Percentiles rank a stretch among this genome's conserved stretches.
phyloP scores from a whole-genome alignment of 2,113 vertebrate genomes.

The Arenaria interpres region DNA sequence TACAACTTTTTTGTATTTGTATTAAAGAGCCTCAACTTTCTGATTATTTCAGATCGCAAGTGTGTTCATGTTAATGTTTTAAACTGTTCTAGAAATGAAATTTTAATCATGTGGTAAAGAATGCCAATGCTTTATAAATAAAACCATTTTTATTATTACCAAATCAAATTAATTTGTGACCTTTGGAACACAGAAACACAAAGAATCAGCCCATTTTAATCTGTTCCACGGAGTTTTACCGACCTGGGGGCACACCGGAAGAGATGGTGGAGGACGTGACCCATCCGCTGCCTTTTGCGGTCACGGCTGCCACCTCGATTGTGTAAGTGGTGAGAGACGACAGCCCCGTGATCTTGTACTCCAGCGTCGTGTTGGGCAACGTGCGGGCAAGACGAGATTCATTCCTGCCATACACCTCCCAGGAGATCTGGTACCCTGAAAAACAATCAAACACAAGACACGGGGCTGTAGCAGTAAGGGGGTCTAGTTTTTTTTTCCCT shows the following conservation, averaged over 20 bases:
- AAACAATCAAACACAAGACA: not conserved
- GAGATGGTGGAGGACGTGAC: constrained; percentile 89
- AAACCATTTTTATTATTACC: not conserved
- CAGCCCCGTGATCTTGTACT: constrained; percentile 88
- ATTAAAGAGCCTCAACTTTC: not conserved
- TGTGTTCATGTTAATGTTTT: not conserved
- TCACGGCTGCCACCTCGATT: constrained; percentile 88
- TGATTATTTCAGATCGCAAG: not conserved
- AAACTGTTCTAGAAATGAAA: not conserved
- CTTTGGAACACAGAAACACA: accelerated
- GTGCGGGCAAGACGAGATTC: constrained; percentile 76
- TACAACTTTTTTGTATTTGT: not conserved
- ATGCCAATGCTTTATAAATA: not conserved
- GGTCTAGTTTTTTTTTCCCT: not conserved
- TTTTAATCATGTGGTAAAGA: not conserved
- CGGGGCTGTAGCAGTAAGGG: not conserved
- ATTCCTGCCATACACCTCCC: constrained; percentile 85
- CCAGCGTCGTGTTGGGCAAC: constrained; percentile 84
- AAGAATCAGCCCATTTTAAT: not conserved
- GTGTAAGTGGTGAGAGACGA: constrained; percentile 90
- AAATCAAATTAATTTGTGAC: accelerated
- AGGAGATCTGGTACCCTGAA: constrained; percentile 88
- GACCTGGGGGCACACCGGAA: constrained; percentile 95
- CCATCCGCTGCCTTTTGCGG: constrained; percentile 80
- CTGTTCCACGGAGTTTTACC: not conserved